A percentile compares a stretch with the other conserved stretches of the same genome.
Evolutionary conservation across 2,113 vertebrate genomes (phyloP).

Genomic region (Neodontobutis hainanensis): DNA sequence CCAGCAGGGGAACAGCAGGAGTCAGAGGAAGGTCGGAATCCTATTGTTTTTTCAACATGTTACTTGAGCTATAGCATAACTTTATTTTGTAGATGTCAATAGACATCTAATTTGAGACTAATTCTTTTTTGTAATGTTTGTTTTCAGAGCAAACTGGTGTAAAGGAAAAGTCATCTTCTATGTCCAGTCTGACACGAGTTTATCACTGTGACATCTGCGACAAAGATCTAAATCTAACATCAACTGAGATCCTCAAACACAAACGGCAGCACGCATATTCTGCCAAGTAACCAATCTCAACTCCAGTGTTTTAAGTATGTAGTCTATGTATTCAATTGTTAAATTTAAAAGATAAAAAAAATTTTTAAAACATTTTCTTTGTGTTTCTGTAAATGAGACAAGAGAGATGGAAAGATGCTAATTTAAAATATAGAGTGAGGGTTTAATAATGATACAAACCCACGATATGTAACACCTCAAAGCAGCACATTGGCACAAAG

Average conservation of each 20-base stretch:
- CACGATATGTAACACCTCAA: conserved; percentile 85
- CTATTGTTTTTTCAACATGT: not conserved
- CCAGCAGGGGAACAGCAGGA: conserved; percentile 67
- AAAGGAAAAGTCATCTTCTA: conserved; percentile 10
- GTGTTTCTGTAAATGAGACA: not conserved
- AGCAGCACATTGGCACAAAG: conserved; percentile 86
- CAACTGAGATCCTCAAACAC: conserved; percentile 89
- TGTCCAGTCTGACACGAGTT: conserved; percentile 70
- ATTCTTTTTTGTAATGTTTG: not conserved
- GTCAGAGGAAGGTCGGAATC: conserved; percentile 47
- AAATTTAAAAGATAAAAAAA: not conserved
- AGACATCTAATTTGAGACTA: not conserved
- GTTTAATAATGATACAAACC: conserved; percentile 86
- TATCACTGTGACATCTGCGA: conserved; percentile 86
- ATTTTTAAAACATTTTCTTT: not conserved
- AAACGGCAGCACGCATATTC: conserved; percentile 74
- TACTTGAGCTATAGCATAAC: not conserved
- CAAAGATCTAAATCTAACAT: conserved; percentile 83
- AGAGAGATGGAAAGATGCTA: conserved; percentile 52
- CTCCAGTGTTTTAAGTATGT: not conserved
- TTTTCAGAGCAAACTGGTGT: conserved; percentile 49
- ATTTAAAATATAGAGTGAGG: conserved; percentile 85
- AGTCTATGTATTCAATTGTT: not conserved
- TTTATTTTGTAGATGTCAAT: not conserved
- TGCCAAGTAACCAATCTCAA: conserved; percentile 31